Evolutionary conservation across 1,140 invertebrate species (phyloP), one percentile per base, ranked within the genome.

Genomic region (Lucilia sericata): DNA sequence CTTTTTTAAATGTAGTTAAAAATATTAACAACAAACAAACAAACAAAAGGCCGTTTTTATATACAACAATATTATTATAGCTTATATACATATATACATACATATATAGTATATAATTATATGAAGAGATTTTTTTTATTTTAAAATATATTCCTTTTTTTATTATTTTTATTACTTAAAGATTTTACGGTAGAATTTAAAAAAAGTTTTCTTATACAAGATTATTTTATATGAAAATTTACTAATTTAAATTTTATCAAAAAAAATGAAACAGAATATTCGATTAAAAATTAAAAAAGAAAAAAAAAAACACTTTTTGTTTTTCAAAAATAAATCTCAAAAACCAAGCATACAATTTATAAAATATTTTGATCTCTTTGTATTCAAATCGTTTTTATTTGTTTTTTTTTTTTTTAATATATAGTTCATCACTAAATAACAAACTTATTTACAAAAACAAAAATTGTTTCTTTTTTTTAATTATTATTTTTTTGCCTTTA

Each of bases 281-380:
- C 51, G 51, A 55, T 55, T 55, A 55, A 55, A 82, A 82, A 19
- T 55, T 55, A 55, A 55, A 82, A 82, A 19, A 65, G 60, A 36
- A 21, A 36, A 82, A 12, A 30, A 82, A 82, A 82, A 60, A 82
- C 25, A 55, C 7, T n/a, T 47, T 82, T 60, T 36, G 55, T 42
- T 82, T 80, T 80, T 78, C 75, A 49, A 51, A 82, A 74, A 51
- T 30, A 75, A 83, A 83, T 83, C 83, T 83, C 74, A 76, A 83
- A 49, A 21, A 19, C 60, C 49, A 76, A 74, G 47, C 21, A 83
- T 65, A 83, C 83, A 83, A 84, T 21, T 70, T 70, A 81, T 25
- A 49, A 21, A 60, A 84, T 80, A 47, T 84, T 84, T 81, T 84
- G 83, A 84, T 84, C 83, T 84, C 83, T 84, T 84, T 84, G 36